A percentile compares a stretch with the other conserved stretches of the same genome.
These are phyloP conservation scores for Oncorhynchus kisutch DNA, from an alignment of 2,113 vertebrate species.

Conservation along the genomic window DNA sequence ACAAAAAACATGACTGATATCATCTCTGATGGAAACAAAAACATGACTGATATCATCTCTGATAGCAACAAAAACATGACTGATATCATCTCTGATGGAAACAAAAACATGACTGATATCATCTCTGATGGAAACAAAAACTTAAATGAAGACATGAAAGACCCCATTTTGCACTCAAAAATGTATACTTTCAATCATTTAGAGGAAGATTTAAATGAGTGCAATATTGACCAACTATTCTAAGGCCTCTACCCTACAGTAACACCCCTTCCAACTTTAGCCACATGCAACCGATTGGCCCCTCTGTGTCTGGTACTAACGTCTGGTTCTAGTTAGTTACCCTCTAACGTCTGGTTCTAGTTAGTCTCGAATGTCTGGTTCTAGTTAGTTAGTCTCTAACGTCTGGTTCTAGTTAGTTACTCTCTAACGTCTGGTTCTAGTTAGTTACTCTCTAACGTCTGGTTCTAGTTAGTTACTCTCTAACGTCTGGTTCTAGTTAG, in stretches of 20 bases:
- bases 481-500: too few species aligned
- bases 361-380: too few species aligned
- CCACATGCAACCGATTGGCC: slow-evolving; percentile 90
- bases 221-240: slow-evolving; percentile 81
- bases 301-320: slow-evolving; percentile 71
- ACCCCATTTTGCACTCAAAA: too few species aligned
- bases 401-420: too few species aligned
- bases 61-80: too few species aligned
- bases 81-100: too few species aligned
- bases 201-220: slow-evolving; percentile 52
- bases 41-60: too few species aligned
- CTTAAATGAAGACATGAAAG: neutral
- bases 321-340: neutral
- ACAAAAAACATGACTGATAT: too few species aligned
- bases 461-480: too few species aligned
- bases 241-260: slow-evolving; percentile 33
- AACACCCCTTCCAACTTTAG: slow-evolving; percentile 75
- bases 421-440: too few species aligned
- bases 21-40: too few species aligned
- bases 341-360: slow-evolving; percentile 38
- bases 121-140: neutral
- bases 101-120: too few species aligned
- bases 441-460: slow-evolving; percentile 2
- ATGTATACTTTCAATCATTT: neutral
- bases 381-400: slow-evolving; percentile 38